Evolutionary conservation across 1,140 invertebrate species (phyloP).

Genomic region (Musca domestica): DNA sequence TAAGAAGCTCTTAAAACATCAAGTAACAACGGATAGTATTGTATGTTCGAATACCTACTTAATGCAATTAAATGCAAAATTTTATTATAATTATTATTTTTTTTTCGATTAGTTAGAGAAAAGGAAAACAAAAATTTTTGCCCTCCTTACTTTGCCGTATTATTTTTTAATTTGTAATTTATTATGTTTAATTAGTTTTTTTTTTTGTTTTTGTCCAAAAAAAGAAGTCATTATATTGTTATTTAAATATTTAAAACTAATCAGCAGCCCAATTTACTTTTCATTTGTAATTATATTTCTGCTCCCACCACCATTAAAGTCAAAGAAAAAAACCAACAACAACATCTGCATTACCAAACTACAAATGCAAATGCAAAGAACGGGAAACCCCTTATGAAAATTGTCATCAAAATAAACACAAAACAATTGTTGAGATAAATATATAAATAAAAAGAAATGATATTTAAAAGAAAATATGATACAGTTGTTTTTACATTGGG

Average conservation of each 20-base stretch:
- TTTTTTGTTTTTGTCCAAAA: conserved; percentile 8
- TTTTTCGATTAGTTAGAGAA: conserved; percentile 9
- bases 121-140: not conserved
- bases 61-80: conserved; percentile 24
- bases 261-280: not conserved
- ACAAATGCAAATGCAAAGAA: too few species aligned
- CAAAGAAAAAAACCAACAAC: not conserved
- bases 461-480: too few species aligned
- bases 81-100: conserved; percentile 3
- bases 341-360: too few species aligned
- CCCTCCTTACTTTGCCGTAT: conserved; percentile 20
- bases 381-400: not conserved
- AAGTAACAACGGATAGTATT: conserved; percentile 25
- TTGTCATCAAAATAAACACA: conserved; percentile 1
- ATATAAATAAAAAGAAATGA: conserved; percentile 7
- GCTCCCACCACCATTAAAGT: not conserved
- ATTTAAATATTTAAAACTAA: not conserved
- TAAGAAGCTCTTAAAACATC: not conserved
- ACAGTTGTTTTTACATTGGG: too few species aligned
- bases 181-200: conserved; percentile 7
- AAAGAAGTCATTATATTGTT: not conserved
- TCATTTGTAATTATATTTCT: not conserved
- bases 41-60: conserved; percentile 30
- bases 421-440: conserved; percentile 20
- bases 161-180: conserved; percentile 23